Percentiles rank a stretch among this genome's conserved stretches.
These are phyloP conservation scores for Lagodon rhomboides DNA, from an alignment of 2,797 vertebrate species.

Conservation along the genomic window DNA sequence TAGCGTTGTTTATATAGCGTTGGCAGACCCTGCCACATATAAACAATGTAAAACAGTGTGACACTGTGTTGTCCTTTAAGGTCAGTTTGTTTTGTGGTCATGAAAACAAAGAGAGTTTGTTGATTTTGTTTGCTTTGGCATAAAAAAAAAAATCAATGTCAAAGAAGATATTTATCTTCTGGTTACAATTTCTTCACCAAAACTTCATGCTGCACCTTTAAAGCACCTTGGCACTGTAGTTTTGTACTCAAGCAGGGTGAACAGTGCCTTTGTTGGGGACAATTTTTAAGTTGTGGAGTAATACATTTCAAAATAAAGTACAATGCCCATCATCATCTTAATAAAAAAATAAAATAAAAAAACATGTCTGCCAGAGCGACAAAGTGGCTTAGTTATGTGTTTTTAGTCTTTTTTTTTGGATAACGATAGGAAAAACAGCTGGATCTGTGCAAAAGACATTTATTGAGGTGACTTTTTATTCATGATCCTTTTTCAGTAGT, in stretches of 20 bases:
- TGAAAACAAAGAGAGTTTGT: too few relatives aligned
- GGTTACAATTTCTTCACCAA: too few relatives aligned
- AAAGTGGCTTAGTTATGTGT: neutral
- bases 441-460: constrained; percentile 4
- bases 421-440: constrained; percentile 22
- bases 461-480: constrained; percentile 19
- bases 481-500: neutral
- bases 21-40: too few relatives aligned
- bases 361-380: neutral
- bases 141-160: too few relatives aligned
- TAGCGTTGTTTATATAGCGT: too few relatives aligned
- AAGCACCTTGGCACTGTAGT: neutral
- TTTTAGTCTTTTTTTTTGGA: neutral
- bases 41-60: too few relatives aligned
- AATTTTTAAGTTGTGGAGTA: neutral
- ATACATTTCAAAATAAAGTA: constrained; percentile 1
- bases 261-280: neutral
- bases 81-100: too few relatives aligned
- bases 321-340: neutral
- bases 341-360: neutral
- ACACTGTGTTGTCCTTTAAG: too few relatives aligned
- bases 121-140: too few relatives aligned
- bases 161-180: too few relatives aligned
- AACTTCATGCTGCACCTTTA: too few relatives aligned
- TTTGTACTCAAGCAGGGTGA: constrained; percentile 1